Conservation (phyloP, 2,113 vertebrate genomes). For the Crotalus helleri region DNA sequence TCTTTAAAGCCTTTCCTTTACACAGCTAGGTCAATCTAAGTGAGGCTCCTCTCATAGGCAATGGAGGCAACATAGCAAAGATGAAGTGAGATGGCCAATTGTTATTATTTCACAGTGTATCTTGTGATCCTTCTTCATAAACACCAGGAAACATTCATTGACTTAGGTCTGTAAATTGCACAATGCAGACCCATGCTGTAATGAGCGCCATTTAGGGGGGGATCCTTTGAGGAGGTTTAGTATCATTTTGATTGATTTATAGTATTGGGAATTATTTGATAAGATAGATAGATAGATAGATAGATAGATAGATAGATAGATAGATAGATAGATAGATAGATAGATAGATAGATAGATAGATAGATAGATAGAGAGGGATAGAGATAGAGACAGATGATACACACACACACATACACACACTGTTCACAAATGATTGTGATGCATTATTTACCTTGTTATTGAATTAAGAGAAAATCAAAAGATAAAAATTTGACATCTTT, state of each 20-base stretch:
- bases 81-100: neutral
- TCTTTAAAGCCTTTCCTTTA: neutral
- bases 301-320: no score
- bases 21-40: neutral
- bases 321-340: no score
- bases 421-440: slow-evolving; percentile 8
- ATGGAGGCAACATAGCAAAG: neutral
- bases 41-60: neutral
- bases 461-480: neutral
- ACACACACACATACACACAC: accelerated
- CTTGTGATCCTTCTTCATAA: neutral
- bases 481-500: neutral
- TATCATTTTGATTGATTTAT: neutral
- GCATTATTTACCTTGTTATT: neutral
- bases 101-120: neutral
- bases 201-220: neutral
- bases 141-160: neutral
- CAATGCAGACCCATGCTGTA: neutral
- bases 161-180: neutral
- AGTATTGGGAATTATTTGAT: neutral
- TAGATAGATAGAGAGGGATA: no score
- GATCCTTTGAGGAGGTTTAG: neutral
- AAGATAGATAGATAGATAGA: no score
- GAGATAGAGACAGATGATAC: neutral
- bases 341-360: no score